phyloP scores from a whole-genome alignment of 2,797 vertebrate genomes.

The Chloroceryle amazona region DNA sequence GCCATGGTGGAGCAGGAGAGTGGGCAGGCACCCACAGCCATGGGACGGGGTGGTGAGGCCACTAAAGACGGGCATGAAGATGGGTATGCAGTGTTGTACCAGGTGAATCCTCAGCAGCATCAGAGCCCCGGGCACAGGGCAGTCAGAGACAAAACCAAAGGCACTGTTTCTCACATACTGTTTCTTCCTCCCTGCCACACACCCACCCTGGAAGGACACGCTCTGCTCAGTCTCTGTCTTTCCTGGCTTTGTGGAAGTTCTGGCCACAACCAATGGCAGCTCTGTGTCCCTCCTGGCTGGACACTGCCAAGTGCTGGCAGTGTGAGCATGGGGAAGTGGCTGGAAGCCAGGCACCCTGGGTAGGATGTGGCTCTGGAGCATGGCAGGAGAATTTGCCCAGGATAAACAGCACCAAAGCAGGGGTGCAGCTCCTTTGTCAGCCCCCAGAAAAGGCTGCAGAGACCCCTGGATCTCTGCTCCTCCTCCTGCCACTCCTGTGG shows the following conservation, averaged over 20 bases:
- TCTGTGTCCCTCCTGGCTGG: background rate
- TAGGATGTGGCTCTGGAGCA: background rate
- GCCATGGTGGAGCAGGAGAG: rapidly evolving
- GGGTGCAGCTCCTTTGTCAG: background rate
- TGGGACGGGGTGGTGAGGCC: background rate
- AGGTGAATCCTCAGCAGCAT: background rate
- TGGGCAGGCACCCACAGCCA: background rate
- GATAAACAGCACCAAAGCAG: background rate
- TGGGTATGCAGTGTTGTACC: rapidly evolving
- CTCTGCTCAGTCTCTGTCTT: background rate
- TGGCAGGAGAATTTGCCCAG: background rate
- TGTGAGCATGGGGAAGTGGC: rapidly evolving
- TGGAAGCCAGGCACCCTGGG: background rate
- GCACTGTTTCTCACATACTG: rapidly evolving
- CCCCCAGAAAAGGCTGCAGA: background rate
- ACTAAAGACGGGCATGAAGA: rapidly evolving
- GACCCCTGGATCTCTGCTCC: background rate
- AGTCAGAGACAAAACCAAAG: background rate
- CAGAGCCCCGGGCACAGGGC: rapidly evolving
- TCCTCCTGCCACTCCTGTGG: background rate
- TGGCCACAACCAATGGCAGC: background rate
- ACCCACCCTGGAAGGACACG: background rate
- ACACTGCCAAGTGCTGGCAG: rapidly evolving
- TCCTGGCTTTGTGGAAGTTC: background rate
- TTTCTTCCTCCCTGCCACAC: background rate